Conservation (phyloP, 2,888 invertebrate genomes). For the Ormyrus pomaceus region DNA sequence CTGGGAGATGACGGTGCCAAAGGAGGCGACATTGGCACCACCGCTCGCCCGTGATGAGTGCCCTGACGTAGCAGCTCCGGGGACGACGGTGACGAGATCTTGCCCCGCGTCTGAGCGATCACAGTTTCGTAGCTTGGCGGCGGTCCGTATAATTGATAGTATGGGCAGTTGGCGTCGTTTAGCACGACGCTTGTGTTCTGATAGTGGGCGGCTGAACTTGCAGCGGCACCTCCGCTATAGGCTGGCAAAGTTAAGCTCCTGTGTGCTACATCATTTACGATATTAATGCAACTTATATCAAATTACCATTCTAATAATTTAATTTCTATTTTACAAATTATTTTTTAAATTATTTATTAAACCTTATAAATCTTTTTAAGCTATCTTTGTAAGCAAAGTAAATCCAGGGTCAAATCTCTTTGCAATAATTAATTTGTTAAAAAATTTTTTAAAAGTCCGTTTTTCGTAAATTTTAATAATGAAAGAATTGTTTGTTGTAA, state of each 20-base stretch:
- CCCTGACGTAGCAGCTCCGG: constrained; percentile 62
- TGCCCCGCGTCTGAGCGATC: constrained; percentile 72
- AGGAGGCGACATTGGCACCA: background rate
- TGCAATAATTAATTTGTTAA: too few species aligned
- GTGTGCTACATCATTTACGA: constrained; percentile 63
- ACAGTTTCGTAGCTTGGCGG: constrained; percentile 77
- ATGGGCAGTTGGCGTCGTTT: constrained; percentile 74
- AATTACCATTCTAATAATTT: too few species aligned
- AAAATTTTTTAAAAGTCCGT: background rate
- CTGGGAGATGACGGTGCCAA: background rate
- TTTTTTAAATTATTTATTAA: background rate
- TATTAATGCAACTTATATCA: too few species aligned
- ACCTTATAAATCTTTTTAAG: background rate
- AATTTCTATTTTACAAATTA: too few species aligned
- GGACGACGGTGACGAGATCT: constrained; percentile 67
- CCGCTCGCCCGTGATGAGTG: background rate
- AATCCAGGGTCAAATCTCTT: too few species aligned
- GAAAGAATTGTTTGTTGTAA: background rate
- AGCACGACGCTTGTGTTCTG: constrained; percentile 72
- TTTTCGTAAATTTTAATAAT: background rate
- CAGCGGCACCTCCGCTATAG: constrained; percentile 58
- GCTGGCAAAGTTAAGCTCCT: constrained; percentile 58
- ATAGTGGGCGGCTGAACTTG: constrained; percentile 69
- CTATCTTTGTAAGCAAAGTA: background rate
- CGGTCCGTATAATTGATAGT: constrained; percentile 76